Evolutionary conservation across 2,113 vertebrate genomes (phyloP).

Genomic region (Tonatia bakeri): DNA sequence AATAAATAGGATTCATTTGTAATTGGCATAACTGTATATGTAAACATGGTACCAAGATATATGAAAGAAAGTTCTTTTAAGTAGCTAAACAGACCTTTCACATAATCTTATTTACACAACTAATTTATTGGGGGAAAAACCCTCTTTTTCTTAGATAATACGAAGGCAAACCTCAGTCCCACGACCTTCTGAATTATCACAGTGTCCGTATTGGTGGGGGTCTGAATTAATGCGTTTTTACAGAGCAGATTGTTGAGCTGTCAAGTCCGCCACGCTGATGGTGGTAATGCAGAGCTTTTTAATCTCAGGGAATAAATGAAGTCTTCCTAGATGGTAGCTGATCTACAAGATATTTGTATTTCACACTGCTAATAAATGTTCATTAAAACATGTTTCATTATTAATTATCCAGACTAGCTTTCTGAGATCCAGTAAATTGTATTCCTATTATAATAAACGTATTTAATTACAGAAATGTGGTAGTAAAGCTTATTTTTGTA

Average conservation of each 20-base stretch:
- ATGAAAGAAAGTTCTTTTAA: conserved; percentile 57
- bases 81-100: conserved; percentile 59
- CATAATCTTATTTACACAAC: conserved; percentile 55
- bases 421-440: conserved; percentile 60
- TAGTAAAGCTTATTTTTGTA: conserved; percentile 75
- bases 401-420: conserved; percentile 65
- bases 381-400: conserved; percentile 59
- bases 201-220: conserved; percentile 39
- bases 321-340: conserved; percentile 67
- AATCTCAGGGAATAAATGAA: conserved; percentile 70
- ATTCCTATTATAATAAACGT: conserved; percentile 65
- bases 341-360: conserved; percentile 75
- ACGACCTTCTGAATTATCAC: conserved; percentile 60
- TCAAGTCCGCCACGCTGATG: conserved; percentile 55
- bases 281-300: conserved; percentile 58
- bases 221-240: conserved; percentile 62
- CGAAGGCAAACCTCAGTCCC: conserved; percentile 47
- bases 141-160: conserved; percentile 31
- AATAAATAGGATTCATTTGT: conserved; percentile 14
- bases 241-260: conserved; percentile 56
- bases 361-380: conserved; percentile 69
- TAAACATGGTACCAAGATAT: conserved; percentile 18
- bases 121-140: conserved; percentile 52
- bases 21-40: conserved; percentile 40
- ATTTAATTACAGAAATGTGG: conserved; percentile 76